phyloP scores from a whole-genome alignment of 2,797 vertebrate species.

The Peromyscus nudipes region DNA sequence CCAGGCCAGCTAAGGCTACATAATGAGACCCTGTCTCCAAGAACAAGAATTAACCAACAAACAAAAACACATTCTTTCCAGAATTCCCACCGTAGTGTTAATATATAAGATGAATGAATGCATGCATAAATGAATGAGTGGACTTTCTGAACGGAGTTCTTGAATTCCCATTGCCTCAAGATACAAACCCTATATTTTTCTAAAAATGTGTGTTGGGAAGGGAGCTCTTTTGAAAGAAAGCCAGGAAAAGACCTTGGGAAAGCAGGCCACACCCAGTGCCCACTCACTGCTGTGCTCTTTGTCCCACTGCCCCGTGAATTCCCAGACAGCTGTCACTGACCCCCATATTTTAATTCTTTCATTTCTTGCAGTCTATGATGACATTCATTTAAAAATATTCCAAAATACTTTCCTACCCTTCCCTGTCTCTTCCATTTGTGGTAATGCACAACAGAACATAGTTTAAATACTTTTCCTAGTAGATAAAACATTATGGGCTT shows the following conservation, averaged over 20 bases:
- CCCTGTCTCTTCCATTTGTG: conserved; percentile 63
- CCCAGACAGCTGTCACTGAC: conserved; percentile 45
- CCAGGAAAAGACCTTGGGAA: conserved; percentile 13
- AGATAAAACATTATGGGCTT: conserved; percentile 17
- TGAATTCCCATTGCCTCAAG: background rate
- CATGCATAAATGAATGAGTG: background rate
- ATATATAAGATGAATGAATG: background rate
- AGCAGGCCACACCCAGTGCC: background rate
- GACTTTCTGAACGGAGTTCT: background rate
- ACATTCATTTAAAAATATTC: conserved; percentile 56
- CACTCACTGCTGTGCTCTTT: background rate
- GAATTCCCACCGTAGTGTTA: conserved; percentile 4
- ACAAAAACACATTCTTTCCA: conserved; percentile 28
- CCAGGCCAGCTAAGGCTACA: background rate
- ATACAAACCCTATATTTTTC: conserved; percentile 1
- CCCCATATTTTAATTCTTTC: background rate
- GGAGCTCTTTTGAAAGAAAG: background rate
- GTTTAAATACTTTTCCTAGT: conserved; percentile 65
- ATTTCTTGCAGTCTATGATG: conserved; percentile 28
- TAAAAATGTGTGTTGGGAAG: background rate
- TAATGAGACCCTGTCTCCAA: background rate
- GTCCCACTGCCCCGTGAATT: background rate
- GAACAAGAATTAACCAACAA: background rate
- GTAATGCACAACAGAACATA: background rate
- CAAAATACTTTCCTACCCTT: conserved; percentile 7